Conservation (phyloP, 2,888 invertebrate species). For the Erpobdella octoculata region DNA sequence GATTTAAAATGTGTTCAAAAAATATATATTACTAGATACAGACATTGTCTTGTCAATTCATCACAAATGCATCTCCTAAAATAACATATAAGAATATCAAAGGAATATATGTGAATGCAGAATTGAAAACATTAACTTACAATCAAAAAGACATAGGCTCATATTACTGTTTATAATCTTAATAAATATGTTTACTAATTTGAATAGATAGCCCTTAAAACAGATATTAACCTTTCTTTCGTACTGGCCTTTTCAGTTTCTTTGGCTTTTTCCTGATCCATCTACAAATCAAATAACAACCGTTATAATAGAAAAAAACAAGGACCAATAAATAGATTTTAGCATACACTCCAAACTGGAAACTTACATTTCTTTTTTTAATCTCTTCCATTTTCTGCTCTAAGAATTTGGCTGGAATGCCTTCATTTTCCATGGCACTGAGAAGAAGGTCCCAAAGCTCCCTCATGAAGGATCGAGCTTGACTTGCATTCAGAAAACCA, state of each 20-base stretch:
- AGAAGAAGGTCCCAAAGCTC: constrained; percentile 90
- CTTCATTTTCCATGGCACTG: constrained; percentile 88
- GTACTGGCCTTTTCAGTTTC: background rate
- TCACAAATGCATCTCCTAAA: no score
- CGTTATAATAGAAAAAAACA: background rate
- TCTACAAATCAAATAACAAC: background rate
- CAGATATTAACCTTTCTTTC: constrained; percentile 1
- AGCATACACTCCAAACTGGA: background rate
- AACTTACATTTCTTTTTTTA: constrained; percentile 39
- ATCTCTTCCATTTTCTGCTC: constrained; percentile 95
- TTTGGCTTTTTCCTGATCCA: background rate
- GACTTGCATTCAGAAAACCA: constrained; percentile 93
- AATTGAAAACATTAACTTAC: no score
- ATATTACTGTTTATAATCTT: no score
- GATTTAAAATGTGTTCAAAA: no score
- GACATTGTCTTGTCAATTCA: no score
- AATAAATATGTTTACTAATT: no score
- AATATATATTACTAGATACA: no score
- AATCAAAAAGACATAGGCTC: no score
- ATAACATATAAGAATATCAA: no score
- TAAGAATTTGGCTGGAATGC: constrained; percentile 86
- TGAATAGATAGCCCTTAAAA: no score
- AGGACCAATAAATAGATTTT: background rate
- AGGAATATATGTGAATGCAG: no score
- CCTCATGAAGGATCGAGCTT: constrained; percentile 92